These are phyloP conservation scores for Leptopilina boulardi DNA, from an alignment of 1,140 invertebrate genomes.

Conservation along the genomic window DNA sequence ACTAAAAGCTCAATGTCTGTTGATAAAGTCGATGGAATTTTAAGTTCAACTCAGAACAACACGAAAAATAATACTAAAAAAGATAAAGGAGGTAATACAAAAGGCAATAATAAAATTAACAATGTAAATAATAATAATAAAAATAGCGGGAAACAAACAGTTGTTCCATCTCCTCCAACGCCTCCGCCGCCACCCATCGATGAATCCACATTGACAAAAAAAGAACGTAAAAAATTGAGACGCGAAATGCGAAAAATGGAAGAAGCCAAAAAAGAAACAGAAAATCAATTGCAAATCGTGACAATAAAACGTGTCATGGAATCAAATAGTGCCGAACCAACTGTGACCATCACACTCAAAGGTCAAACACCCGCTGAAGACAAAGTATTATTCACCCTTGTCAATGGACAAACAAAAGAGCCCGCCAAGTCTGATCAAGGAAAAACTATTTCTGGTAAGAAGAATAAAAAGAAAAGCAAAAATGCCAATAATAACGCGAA, in stretches of 20 bases:
- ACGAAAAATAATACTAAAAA: constrained; percentile 47
- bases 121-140: background rate
- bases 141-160: background rate
- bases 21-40: constrained; percentile 41
- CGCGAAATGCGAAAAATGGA: constrained; percentile 65
- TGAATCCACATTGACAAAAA: constrained; percentile 69
- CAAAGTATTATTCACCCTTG: constrained; percentile 83
- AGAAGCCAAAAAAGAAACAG: constrained; percentile 62
- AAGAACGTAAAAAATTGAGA: constrained; percentile 69
- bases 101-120: constrained; percentile 7
- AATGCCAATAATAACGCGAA: constrained; percentile 50
- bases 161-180: constrained; percentile 40
- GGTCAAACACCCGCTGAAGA: constrained; percentile 85
- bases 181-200: constrained; percentile 37
- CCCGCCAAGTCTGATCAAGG: constrained; percentile 62
- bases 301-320: constrained; percentile 84
- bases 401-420: constrained; percentile 82
- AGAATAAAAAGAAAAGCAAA: constrained; percentile 74
- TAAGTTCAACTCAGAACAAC: constrained; percentile 40
- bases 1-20: constrained; percentile 28
- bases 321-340: constrained; percentile 80
- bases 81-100: constrained; percentile 43
- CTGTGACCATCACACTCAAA: constrained; percentile 85
- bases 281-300: constrained; percentile 80
- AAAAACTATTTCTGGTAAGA: constrained; percentile 67